These are phyloP conservation scores for Tetrapedia diversipes DNA, from an alignment of 2,888 invertebrate genomes.

Conservation along the genomic window DNA sequence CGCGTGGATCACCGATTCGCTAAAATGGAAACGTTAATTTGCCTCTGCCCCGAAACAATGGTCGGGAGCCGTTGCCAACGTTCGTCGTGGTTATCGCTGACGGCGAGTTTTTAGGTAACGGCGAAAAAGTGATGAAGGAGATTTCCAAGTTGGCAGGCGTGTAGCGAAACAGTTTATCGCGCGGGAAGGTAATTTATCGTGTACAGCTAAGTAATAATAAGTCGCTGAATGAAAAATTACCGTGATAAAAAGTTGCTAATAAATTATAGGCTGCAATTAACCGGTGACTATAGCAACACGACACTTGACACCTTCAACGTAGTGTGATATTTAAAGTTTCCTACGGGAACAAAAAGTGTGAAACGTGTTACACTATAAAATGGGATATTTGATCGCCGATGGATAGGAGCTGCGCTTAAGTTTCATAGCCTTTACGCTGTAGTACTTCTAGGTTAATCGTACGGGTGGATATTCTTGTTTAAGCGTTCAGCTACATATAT, in stretches of 20 bases:
- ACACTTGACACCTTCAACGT: not conserved
- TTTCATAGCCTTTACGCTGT: no score
- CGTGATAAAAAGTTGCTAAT: not conserved
- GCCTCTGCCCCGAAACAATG: conserved; percentile 5
- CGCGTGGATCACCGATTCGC: conserved; percentile 32
- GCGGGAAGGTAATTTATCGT: conserved; percentile 5
- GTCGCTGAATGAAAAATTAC: conserved; percentile 9
- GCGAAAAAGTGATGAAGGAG: conserved; percentile 1
- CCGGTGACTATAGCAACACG: not conserved
- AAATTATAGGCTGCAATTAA: conserved; percentile 6
- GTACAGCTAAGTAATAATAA: conserved; percentile 5
- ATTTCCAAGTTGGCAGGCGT: not conserved
- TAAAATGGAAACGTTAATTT: conserved; percentile 56
- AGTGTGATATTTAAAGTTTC: not conserved
- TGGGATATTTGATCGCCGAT: not conserved
- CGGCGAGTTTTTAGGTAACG: conserved; percentile 7
- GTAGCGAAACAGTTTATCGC: conserved; percentile 3
- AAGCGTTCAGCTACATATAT: no score
- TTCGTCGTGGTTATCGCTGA: conserved; percentile 4
- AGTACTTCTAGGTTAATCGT: no score
- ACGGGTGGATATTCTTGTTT: no score
- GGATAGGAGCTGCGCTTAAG: not conserved
- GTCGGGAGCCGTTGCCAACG: not conserved
- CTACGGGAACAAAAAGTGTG: no score
- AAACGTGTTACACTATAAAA: not conserved